phyloP scores from a whole-genome alignment of 2,113 vertebrate species.

The Hassar affinis region DNA sequence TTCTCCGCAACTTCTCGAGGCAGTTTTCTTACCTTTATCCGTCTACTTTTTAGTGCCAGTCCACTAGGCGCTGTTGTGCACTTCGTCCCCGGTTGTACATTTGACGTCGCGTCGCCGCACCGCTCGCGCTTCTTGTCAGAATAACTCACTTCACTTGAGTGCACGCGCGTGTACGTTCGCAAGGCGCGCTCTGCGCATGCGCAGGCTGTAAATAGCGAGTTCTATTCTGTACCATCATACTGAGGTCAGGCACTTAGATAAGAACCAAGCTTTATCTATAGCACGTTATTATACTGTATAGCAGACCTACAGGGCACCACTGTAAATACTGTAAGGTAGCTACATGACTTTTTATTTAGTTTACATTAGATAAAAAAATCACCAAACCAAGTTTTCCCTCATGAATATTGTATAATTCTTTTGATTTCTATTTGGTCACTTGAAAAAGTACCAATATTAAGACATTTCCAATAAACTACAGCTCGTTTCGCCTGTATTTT shows the following conservation, averaged over 20 bases:
- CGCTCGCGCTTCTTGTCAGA: constrained; percentile 1
- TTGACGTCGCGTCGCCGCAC: not conserved
- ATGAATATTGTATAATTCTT: not conserved
- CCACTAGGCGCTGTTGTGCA: not conserved
- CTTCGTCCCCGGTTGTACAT: not conserved
- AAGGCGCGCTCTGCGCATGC: constrained; percentile 7
- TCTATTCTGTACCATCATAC: not conserved
- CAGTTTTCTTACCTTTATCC: constrained; percentile 30
- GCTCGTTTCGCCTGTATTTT: not conserved
- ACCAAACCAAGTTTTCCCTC: not conserved
- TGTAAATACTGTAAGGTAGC: not conserved
- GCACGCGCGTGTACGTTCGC: constrained; percentile 5
- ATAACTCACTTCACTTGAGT: not conserved
- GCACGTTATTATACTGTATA: too few species aligned
- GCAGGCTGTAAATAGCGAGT: constrained; percentile 12
- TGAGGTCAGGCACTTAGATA: constrained; percentile 2
- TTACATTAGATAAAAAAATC: not conserved
- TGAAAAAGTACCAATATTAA: not conserved
- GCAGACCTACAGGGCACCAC: not conserved
- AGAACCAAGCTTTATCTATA: not conserved
- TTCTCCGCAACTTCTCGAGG: not conserved
- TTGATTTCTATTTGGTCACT: not conserved
- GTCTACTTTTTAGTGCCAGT: not conserved
- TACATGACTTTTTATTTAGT: not conserved
- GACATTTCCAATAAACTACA: not conserved